These are phyloP conservation scores for Boloria euphrosyne DNA, from an alignment of 2,888 invertebrate species.

Conservation along the genomic window DNA sequence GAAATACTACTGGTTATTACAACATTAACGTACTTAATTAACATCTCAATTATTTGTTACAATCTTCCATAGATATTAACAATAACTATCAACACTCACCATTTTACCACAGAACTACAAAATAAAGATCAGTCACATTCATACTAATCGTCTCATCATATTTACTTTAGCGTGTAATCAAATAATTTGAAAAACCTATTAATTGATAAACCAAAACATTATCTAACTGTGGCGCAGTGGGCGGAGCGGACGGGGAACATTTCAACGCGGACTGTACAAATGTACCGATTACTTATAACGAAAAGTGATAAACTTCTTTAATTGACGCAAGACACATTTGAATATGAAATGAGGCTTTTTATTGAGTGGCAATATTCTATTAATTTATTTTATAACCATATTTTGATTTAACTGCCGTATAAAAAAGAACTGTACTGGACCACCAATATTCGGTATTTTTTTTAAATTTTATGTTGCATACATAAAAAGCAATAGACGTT, in stretches of 20 bases:
- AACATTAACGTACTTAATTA: slow-evolving; percentile 5
- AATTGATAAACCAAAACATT: slow-evolving; percentile 13
- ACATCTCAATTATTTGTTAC: not conserved
- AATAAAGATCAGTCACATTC: slow-evolving; percentile 8
- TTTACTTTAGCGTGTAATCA: slow-evolving; percentile 12
- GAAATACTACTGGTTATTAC: too few relatives aligned
- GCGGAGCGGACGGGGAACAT: slow-evolving; percentile 3
- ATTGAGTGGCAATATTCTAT: slow-evolving; percentile 52
- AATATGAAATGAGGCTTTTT: slow-evolving; percentile 56
- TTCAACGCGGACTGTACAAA: not conserved
- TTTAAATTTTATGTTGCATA: too few relatives aligned
- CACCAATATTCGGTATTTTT: not conserved
- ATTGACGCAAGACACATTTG: slow-evolving; percentile 55
- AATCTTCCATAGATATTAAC: not conserved
- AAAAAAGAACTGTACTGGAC: slow-evolving; percentile 10
- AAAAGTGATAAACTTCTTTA: slow-evolving; percentile 41
- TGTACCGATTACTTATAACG: slow-evolving; percentile 13
- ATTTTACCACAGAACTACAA: not conserved
- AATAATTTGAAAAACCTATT: slow-evolving; percentile 22
- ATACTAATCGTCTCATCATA: slow-evolving; percentile 16
- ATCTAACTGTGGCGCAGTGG: slow-evolving; percentile 13
- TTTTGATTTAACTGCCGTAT: slow-evolving; percentile 12
- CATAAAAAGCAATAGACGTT: too few relatives aligned
- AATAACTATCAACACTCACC: not conserved
- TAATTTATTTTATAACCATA: slow-evolving; percentile 53